Percentiles rank a stretch among this genome's conserved stretches.
Conservation (phyloP, 2,888 invertebrate genomes). For the Gymnocheta viridis region DNA sequence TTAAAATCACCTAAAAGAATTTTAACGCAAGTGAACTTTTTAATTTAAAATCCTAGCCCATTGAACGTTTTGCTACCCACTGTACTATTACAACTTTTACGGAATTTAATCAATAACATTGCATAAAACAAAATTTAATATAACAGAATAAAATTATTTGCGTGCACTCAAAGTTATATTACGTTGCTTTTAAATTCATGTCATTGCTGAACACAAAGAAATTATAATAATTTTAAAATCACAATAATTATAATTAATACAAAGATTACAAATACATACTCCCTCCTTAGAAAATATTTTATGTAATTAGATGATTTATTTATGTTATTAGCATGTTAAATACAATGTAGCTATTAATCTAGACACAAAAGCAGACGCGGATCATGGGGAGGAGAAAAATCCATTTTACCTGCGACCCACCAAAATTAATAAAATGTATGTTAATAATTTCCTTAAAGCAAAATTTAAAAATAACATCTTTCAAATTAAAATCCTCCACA, state of each 20-base stretch:
- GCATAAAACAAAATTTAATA: not conserved
- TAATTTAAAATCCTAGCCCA: not conserved
- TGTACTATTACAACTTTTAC: not conserved
- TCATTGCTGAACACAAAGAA: slow-evolving; percentile 35
- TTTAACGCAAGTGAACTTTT: too few relatives aligned
- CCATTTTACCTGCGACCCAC: too few relatives aligned
- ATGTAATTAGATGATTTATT: slow-evolving; percentile 49
- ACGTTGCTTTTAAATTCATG: not conserved
- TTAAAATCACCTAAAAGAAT: too few relatives aligned
- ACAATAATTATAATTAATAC: slow-evolving; percentile 27
- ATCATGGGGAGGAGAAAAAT: too few relatives aligned
- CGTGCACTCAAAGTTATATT: not conserved
- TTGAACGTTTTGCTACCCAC: not conserved
- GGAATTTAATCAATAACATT: not conserved
- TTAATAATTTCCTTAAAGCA: too few relatives aligned
- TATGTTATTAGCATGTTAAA: not conserved
- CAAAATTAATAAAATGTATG: too few relatives aligned
- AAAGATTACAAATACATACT: not conserved
- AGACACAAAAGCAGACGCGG: too few relatives aligned
- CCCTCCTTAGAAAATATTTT: not conserved
- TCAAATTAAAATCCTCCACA: too few relatives aligned
- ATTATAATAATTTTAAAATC: slow-evolving; percentile 37
- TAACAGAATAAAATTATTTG: slow-evolving; percentile 1
- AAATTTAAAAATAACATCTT: too few relatives aligned
- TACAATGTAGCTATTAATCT: slow-evolving; percentile 8